A percentile compares a stretch with the other conserved stretches of the same genome.
These are phyloP conservation scores for Dendrolimus kikuchii DNA, from an alignment of 1,140 invertebrate genomes.

Conservation along the genomic window DNA sequence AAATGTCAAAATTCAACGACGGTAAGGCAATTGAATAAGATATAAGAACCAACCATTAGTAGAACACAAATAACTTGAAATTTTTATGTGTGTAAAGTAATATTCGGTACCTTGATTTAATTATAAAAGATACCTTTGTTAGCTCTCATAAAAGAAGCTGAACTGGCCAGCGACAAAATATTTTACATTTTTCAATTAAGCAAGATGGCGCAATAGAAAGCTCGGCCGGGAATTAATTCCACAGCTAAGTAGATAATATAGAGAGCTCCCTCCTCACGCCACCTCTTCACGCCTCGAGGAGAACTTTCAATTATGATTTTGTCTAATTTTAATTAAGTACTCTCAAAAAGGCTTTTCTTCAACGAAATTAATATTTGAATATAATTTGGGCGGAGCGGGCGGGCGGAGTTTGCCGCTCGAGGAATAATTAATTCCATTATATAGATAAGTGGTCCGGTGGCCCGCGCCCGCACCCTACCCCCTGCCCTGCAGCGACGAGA, in stretches of 20 bases:
- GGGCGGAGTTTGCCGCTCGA: constrained; percentile 56
- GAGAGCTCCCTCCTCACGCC: constrained; percentile 46
- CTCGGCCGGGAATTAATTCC: constrained; percentile 55
- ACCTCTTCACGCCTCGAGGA: constrained; percentile 66
- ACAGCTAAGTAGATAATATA: constrained; percentile 67
- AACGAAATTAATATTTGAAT: constrained; percentile 71
- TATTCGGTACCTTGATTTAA: no score
- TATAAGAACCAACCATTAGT: no score
- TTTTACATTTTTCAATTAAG: constrained; percentile 44
- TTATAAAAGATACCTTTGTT: no score
- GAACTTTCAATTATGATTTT: constrained; percentile 72
- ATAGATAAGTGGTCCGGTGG: constrained; percentile 40
- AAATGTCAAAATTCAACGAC: no score
- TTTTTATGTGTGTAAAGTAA: no score
- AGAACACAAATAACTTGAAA: no score
- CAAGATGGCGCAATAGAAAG: constrained; percentile 26
- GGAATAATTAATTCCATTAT: constrained; percentile 68
- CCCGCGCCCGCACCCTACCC: constrained; percentile 15
- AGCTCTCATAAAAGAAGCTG: background rate
- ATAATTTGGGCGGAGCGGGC: constrained; percentile 65
- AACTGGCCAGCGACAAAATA: constrained; percentile 27
- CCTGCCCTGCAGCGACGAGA: constrained; percentile 7
- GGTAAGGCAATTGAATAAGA: no score
- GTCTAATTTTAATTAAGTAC: constrained; percentile 72
- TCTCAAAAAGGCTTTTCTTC: constrained; percentile 69